Evolutionary conservation across 2,113 vertebrate genomes (phyloP).

Genomic region (Apodemus sylvaticus): DNA sequence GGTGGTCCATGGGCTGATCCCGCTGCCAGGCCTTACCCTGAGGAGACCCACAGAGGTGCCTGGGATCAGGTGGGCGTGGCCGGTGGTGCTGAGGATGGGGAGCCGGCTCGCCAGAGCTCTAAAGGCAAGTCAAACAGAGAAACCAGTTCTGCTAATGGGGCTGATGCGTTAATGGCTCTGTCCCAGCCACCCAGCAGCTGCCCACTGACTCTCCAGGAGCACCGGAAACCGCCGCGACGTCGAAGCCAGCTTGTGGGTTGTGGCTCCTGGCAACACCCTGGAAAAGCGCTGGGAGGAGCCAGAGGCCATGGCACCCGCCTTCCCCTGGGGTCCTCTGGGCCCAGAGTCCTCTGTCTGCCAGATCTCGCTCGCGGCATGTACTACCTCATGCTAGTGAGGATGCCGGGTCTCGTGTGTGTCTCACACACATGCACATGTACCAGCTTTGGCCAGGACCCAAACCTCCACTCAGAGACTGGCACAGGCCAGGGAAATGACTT

Average conservation of each 20-base stretch:
- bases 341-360: neutral
- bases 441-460: neutral
- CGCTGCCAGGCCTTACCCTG: too few relatives aligned
- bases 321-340: neutral
- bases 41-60: neutral
- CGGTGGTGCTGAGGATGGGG: accelerated
- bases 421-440: neutral
- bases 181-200: neutral
- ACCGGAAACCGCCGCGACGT: neutral
- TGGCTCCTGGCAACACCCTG: neutral
- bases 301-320: neutral
- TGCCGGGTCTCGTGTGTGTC: neutral
- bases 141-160: neutral
- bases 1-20: too few relatives aligned
- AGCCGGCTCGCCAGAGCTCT: accelerated
- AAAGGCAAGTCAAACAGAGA: neutral
- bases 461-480: neutral
- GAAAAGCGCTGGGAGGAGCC: neutral
- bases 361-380: too few relatives aligned
- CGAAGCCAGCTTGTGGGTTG: neutral
- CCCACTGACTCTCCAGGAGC: neutral
- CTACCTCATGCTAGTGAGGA: neutral
- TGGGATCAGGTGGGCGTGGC: neutral
- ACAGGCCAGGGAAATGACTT: neutral
- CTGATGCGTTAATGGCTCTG: neutral